Evolutionary conservation across 2,797 vertebrate species (phyloP).

Genomic region (Fistularia tabacaria): DNA sequence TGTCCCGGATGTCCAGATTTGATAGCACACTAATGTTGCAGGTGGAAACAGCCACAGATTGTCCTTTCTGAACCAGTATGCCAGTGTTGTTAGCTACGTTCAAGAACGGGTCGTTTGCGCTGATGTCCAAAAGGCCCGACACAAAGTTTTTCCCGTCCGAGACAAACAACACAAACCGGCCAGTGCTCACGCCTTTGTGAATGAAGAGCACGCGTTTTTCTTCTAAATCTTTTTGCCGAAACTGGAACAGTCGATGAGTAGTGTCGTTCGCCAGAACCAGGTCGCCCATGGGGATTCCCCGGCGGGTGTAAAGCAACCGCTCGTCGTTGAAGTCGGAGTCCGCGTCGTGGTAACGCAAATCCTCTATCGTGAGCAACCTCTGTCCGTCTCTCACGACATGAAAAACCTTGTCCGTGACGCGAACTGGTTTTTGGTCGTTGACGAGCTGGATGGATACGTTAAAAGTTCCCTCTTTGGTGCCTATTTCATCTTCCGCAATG

Average conservation of each 20-base stretch:
- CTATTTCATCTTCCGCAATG: slow-evolving; percentile 40
- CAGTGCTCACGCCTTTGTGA: slow-evolving; percentile 78
- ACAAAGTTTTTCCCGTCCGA: slow-evolving; percentile 87
- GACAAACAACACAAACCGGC: slow-evolving; percentile 87
- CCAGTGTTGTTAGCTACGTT: slow-evolving; percentile 81
- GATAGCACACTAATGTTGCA: slow-evolving; percentile 81
- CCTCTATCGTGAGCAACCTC: slow-evolving; percentile 78
- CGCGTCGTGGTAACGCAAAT: slow-evolving; percentile 83
- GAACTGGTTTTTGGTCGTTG: slow-evolving; percentile 87
- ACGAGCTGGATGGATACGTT: slow-evolving; percentile 79
- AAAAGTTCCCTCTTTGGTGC: slow-evolving; percentile 75
- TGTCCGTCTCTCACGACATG: slow-evolving; percentile 79
- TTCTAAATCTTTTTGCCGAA: slow-evolving; percentile 81
- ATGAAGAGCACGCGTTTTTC: slow-evolving; percentile 82
- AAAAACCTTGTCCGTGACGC: slow-evolving; percentile 83
- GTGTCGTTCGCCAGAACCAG: slow-evolving; percentile 83
- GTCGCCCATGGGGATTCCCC: slow-evolving; percentile 87
- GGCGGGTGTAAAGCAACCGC: slow-evolving; percentile 80
- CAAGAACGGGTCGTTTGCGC: slow-evolving; percentile 81
- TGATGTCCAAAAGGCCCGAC: slow-evolving; percentile 83
- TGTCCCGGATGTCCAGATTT: slow-evolving; percentile 84
- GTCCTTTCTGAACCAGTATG: slow-evolving; percentile 83
- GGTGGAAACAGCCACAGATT: slow-evolving; percentile 65
- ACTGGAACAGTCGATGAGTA: slow-evolving; percentile 81
- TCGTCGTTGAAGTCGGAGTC: slow-evolving; percentile 86